These are phyloP conservation scores for Bruchidius siliquastri DNA, from an alignment of 2,888 invertebrate genomes.

Conservation along the genomic window DNA sequence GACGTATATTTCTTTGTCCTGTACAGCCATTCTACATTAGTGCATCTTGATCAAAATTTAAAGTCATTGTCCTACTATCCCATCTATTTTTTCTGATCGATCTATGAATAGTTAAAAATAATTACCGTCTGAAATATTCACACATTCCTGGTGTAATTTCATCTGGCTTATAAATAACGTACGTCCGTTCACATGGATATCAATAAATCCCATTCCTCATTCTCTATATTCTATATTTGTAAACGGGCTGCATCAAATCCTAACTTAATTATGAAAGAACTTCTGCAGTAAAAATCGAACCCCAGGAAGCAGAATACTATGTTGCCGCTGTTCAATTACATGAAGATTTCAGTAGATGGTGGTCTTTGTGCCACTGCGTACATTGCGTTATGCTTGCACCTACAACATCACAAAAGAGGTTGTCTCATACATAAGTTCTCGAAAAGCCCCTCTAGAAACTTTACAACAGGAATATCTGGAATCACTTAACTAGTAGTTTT, in stretches of 20 bases:
- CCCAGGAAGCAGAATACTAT: background rate
- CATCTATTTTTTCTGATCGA: background rate
- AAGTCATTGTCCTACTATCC: background rate
- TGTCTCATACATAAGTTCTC: too few relatives aligned
- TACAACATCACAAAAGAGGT: too few relatives aligned
- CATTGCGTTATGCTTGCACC: too few relatives aligned
- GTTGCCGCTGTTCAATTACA: background rate
- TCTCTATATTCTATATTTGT: background rate
- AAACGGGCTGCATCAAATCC: background rate
- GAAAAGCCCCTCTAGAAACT: too few relatives aligned
- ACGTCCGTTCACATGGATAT: background rate
- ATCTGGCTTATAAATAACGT: background rate
- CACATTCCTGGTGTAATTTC: background rate
- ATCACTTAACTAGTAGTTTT: too few relatives aligned
- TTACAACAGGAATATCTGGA: too few relatives aligned
- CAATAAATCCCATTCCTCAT: background rate
- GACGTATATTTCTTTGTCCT: background rate
- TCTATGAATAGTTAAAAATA: background rate
- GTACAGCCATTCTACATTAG: background rate
- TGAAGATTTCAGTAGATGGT: background rate
- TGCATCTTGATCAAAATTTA: background rate
- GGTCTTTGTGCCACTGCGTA: too few relatives aligned
- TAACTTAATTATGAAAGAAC: background rate
- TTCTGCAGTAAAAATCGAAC: background rate
- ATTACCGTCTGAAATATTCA: background rate